Evolutionary conservation across 2,797 vertebrate species (phyloP).

Genomic region (Sciurus vulgaris): DNA sequence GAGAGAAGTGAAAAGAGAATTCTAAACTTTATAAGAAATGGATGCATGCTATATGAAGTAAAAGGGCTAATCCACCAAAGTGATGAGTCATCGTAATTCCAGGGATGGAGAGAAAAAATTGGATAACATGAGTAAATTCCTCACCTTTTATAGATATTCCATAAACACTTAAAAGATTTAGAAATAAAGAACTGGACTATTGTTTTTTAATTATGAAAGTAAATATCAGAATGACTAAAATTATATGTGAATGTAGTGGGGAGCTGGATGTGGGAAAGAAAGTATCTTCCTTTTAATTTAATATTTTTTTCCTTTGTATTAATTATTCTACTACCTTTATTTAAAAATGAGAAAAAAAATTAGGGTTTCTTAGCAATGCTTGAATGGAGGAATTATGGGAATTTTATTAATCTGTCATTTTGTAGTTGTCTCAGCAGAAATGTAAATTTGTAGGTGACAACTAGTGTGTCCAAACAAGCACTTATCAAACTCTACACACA

Average conservation of each 20-base stretch:
- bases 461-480: background rate
- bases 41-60: too few species aligned
- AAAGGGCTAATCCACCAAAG: too few species aligned
- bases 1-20: too few species aligned
- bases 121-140: background rate
- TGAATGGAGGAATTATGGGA: background rate
- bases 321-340: background rate
- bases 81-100: background rate
- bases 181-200: background rate
- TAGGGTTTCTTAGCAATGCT: background rate
- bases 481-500: background rate
- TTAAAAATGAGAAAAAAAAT: too few species aligned
- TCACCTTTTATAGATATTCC: background rate
- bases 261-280: background rate
- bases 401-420: slow-evolving; percentile 50
- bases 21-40: too few species aligned
- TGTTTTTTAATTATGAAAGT: background rate
- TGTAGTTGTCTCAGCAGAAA: slow-evolving; percentile 45
- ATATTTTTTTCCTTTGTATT: background rate
- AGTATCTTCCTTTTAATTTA: background rate
- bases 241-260: background rate
- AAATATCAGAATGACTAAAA: background rate
- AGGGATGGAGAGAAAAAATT: background rate
- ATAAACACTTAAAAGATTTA: background rate
- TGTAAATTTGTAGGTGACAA: background rate